Base-by-base conservation (phyloP, 2,113 vertebrate genomes). In the Microcebus lehilahytsara region DNA sequence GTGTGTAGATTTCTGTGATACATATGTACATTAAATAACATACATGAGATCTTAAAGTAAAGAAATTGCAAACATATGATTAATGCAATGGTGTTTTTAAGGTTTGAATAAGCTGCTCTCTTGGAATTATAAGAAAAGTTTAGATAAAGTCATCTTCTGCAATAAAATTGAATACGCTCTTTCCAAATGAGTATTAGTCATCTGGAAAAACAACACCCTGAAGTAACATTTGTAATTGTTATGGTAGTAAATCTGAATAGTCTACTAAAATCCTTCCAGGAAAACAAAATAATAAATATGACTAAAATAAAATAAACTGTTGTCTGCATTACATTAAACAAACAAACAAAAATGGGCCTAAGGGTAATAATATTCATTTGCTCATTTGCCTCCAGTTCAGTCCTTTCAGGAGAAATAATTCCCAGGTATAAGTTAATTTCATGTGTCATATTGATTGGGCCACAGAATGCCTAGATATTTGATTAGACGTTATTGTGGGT, bases 251-350 rank as follows among this genome's bases (percentile, higher is more conserved):
- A 81, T 58, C 75, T 92, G 71, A 46, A 83, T 42, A 64, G 42
- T 66, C 80, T 85, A 83, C 16, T 78, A 96, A 94, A 95, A 81
- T 81, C 27, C 22, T 75, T 85, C 84, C 53, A 84, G 22, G n/a
- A 42, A 78, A 84, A 88, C 19, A 92, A 79, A 93, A 86, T 74
- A 30, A 60, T 66, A 94, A 51, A 71, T 46, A 46, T 1, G n/a
- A 80, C 4, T 27, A 46, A 51, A 72, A 46, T 13, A 90, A 91
- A 34, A 46, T 81, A 64, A 92, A 81, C 7, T 78, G 32, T 27
- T 75, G 27, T 42, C 16, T 74, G 32, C 30, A 66, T 87, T 6
- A 78, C 25, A 62, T 69, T 80, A 93, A 56, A 56, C 17, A 56
- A 56, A 88, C 34, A 93, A 37, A 23, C 89, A 93, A 89, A 56